Base-by-base conservation (phyloP, 35 echinoderm and acorn worm species). In the Diadema setosum region DNA sequence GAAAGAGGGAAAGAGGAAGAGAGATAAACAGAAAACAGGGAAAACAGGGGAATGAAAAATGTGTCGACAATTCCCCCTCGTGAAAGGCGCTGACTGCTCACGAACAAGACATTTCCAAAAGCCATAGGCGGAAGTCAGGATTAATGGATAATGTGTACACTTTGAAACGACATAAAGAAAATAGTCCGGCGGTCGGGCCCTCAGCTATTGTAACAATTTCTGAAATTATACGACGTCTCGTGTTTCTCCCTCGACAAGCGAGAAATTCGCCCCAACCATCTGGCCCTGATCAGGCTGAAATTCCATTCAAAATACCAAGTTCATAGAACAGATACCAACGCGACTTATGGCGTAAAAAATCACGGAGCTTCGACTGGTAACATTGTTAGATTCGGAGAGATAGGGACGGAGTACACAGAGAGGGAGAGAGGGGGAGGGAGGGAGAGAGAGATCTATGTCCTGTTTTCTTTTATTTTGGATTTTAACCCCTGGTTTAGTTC, bases 91-190 rank as follows among this genome's bases (percentile, higher is more conserved):
- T 17, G 40, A 78, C 73, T 78, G 36, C 73, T 78, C 14, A 78
- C 37, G 3, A 18, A 78, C 29, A 7, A 78, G 20, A 36, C 39
- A 21, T 4, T 78, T 16, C n/a, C 21, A 78, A 39, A 44, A 78
- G 73, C 73, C 40, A 78, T 35, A 44, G 73, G 73, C 73, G 73
- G 73, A 78, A 78, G 73, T 78, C 37, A 23, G 73, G 73, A 78
- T 78, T 78, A 78, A 78, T 78, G 73, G 73, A 78, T 78, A 78
- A 78, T 78, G 73, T 78, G 73, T 78, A 78, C 73, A 78, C 73
- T 78, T 78, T 78, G 73, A 36, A 35, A 78, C 27, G 73, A 78
- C 73, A 78, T 78, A 78, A 78, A 78, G 73, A 78, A 78, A 78
- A 78, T 78, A 78, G 73, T 78, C 73, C 73, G 40, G 73, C 73